Percentiles rank a stretch among this genome's conserved stretches.
phyloP scores from a whole-genome alignment of 2,888 invertebrate species.

The Acanthosoma haemorrhoidale region DNA sequence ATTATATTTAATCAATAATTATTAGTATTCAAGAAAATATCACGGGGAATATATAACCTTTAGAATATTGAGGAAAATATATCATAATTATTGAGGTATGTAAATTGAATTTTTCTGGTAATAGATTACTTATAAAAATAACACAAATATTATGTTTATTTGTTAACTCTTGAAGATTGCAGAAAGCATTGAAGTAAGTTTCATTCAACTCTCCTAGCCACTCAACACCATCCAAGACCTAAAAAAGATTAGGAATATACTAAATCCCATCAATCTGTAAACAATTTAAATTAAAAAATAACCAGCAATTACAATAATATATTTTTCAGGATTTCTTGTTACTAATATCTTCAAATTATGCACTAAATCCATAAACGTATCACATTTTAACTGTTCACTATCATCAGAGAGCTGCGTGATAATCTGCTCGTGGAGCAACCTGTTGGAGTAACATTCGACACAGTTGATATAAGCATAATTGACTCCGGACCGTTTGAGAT shows the following conservation, averaged over 20 bases:
- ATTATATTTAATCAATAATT: too few species aligned
- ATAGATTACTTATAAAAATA: conserved; percentile 69
- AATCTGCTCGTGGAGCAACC: conserved; percentile 65
- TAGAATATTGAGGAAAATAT: conserved; percentile 74
- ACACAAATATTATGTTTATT: conserved; percentile 62
- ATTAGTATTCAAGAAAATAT: too few species aligned
- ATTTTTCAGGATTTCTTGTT: conserved; percentile 45
- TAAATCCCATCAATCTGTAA: not conserved
- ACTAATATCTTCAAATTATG: conserved; percentile 43
- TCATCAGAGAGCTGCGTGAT: conserved; percentile 25
- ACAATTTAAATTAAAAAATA: not conserved
- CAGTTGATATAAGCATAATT: conserved; percentile 67
- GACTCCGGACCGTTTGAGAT: conserved; percentile 55
- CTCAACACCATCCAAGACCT: conserved; percentile 73
- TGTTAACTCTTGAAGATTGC: conserved; percentile 68
- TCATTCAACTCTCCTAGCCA: conserved; percentile 67
- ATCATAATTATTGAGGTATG: conserved; percentile 68
- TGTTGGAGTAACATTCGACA: conserved; percentile 71
- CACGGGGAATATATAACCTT: conserved; percentile 46
- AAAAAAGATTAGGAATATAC: conserved; percentile 19
- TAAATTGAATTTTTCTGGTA: conserved; percentile 72
- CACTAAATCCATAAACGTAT: conserved; percentile 63
- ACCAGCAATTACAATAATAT: conserved; percentile 51
- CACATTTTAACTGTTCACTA: conserved; percentile 52
- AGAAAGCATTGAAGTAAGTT: conserved; percentile 65